These are phyloP conservation scores for Macrophya alboannulata DNA, from an alignment of 2,888 invertebrate species.

Conservation along the genomic window DNA sequence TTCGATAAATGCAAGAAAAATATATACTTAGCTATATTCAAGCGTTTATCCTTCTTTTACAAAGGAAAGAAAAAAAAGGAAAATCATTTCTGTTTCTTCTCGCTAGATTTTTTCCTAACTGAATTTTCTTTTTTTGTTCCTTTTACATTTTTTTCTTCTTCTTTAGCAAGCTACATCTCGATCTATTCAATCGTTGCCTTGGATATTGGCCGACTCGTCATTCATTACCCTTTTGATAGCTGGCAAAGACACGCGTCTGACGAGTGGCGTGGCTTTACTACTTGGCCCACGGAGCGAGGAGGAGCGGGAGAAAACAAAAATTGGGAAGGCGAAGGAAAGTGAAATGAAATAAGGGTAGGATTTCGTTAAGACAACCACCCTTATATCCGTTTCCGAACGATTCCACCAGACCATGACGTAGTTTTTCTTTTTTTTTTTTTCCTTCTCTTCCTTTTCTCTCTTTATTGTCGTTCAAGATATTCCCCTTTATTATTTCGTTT, in stretches of 20 bases:
- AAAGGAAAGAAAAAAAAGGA: background rate
- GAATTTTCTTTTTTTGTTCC: background rate
- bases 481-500: constrained; percentile 24
- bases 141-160: background rate
- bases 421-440: too few species aligned
- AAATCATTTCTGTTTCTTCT: background rate
- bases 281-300: background rate
- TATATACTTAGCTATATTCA: background rate
- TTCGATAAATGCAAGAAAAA: constrained; percentile 16
- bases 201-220: background rate
- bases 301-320: background rate
- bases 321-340: background rate
- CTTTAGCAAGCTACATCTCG: background rate
- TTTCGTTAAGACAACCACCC: constrained; percentile 10
- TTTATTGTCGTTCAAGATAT: constrained; percentile 22
- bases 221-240: background rate
- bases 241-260: constrained; percentile 25
- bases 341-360: constrained; percentile 4
- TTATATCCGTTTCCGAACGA: constrained; percentile 1
- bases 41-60: background rate
- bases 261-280: background rate
- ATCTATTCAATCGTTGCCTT: background rate
- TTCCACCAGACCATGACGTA: constrained; percentile 12
- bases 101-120: background rate
- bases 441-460: too few species aligned